Conservation (phyloP, 92 coral and sea anemone species). For the Galaxea fascicularis region DNA sequence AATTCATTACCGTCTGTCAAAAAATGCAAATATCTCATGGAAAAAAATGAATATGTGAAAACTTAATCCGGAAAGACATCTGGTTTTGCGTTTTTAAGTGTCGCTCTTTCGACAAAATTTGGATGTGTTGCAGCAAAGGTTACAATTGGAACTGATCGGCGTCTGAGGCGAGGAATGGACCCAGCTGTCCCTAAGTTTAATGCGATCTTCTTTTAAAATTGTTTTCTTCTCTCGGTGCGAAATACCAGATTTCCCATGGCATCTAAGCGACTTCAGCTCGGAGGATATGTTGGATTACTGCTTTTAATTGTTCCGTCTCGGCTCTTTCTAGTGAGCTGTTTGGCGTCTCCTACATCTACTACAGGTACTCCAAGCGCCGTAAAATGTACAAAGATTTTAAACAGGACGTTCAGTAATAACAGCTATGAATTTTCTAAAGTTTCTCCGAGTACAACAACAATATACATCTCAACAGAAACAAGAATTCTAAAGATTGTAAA, state of each 20-base stretch:
- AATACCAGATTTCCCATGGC: conserved; percentile 3
- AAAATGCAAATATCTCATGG: conserved; percentile 24
- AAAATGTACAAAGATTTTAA: conserved; percentile 3
- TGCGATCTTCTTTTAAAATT: neutral
- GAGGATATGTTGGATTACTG: conserved; percentile 20
- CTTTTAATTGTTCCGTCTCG: conserved; percentile 11
- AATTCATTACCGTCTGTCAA: conserved; percentile 21
- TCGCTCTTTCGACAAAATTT: neutral
- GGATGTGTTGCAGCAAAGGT: neutral
- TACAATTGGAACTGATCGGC: neutral
- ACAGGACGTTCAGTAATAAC: neutral
- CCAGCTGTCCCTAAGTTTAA: neutral
- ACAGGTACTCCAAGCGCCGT: neutral
- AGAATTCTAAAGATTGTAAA: conserved; percentile 1
- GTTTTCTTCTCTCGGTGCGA: neutral
- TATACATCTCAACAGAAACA: neutral
- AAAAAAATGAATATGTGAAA: conserved; percentile 21
- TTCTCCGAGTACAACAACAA: neutral
- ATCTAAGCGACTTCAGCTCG: neutral
- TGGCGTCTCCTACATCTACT: neutral
- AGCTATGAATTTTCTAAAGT: neutral
- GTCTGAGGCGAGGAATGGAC: neutral
- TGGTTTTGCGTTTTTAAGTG: neutral
- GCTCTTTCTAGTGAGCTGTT: neutral
- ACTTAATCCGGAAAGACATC: conserved; percentile 33